These are phyloP conservation scores for Uromys caudimaculatus DNA, from an alignment of 2,797 vertebrate genomes.

Conservation along the genomic window DNA sequence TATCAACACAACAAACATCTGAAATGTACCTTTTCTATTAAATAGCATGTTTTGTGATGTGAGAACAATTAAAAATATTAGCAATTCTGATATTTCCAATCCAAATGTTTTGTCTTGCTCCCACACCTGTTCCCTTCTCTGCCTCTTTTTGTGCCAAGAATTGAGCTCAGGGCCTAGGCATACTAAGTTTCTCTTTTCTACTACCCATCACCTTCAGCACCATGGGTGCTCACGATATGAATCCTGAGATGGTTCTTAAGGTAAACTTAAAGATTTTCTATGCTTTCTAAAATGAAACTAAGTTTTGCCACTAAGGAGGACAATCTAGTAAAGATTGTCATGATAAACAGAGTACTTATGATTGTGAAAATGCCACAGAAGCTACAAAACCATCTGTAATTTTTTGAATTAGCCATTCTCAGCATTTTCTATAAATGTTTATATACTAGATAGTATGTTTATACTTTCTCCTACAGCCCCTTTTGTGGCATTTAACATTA, in stretches of 20 bases:
- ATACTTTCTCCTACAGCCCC: background rate
- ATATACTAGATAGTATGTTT: background rate
- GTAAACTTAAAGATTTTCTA: background rate
- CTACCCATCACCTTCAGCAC: background rate
- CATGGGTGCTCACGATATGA: background rate
- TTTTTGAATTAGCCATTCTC: background rate
- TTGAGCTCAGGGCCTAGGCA: background rate
- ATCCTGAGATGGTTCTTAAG: background rate
- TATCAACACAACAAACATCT: background rate
- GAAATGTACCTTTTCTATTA: background rate
- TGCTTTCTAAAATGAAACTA: background rate
- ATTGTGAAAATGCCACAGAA: background rate
- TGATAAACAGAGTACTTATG: background rate
- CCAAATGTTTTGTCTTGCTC: background rate
- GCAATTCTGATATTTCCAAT: background rate
- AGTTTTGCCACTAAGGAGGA: background rate
- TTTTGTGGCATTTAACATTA: background rate
- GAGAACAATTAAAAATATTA: background rate
- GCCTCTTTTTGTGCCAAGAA: background rate
- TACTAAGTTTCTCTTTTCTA: background rate
- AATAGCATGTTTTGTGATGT: background rate
- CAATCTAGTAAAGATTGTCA: fast-evolving
- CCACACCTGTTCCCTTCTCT: background rate
- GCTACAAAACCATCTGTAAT: background rate
- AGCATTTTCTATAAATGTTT: background rate